Base-by-base conservation (phyloP, 2,888 invertebrate species). In the Sarcophaga carnaria region DNA sequence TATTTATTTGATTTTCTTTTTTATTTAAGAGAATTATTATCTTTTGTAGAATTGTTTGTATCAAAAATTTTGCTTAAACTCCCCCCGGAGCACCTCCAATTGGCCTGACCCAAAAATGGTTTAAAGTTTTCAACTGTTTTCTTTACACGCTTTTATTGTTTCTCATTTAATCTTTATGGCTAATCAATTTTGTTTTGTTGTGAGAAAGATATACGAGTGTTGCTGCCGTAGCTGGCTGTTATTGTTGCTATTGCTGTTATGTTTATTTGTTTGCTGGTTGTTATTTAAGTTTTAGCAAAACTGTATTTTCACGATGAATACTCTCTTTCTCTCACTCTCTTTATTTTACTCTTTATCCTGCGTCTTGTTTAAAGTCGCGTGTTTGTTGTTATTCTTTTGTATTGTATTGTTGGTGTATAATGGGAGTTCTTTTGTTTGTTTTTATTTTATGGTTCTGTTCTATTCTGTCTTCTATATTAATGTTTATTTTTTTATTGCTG, bases 41-140 rank as follows among this genome's bases (percentile, higher is more conserved):
- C 76, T 69, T 85, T 70, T 49, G 76, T 81, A 72, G 69, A 84
- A 64, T 82, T 83, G 80, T 59, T 63, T 89, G 79, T 69, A 87
- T 83, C 69, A 85, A 49, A 71, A 80, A 75, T 72, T 83, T 74
- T 83, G 64, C 78, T 85, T 88, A 80, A 86, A 83, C 67, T 84
- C 92, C 93, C 90, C 91, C 92, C 93, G 91, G 90, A 92, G 91
- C 93, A 93, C 93, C 93, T 93, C 93, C 92, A 93, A 87, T 91
- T 90, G 93, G 93, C 93, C 93, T 91, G 92, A 93, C 93, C 93
- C 92, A 88, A 82, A 54, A 86, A 83, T 75, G 47, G 59, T 78
- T 85, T 79, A 49, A 74, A 78, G 76, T 71, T 79, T 72, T 85
- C 71, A 84, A 79, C 37, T 17, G 54, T 49, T 80, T 69, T 59